phyloP scores from a whole-genome alignment of 2,113 vertebrate genomes.

The Larimichthys crocea region DNA sequence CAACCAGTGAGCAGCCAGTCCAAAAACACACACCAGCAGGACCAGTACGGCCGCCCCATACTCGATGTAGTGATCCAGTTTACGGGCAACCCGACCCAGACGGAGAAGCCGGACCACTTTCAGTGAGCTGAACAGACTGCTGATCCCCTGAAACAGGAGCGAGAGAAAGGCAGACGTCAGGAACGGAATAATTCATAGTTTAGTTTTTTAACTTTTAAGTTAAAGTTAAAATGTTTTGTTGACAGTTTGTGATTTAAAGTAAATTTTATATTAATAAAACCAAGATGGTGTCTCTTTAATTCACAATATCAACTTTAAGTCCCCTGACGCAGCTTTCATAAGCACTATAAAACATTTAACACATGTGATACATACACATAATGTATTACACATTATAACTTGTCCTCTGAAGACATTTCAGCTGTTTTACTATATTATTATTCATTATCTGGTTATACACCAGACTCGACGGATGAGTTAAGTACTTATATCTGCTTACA shows the following conservation, averaged over 20 bases:
- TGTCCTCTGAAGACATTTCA: too few species aligned
- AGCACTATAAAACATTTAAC: background rate
- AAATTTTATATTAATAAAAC: background rate
- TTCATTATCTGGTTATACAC: background rate
- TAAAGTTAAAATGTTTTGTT: background rate
- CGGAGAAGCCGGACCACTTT: slow-evolving; percentile 96
- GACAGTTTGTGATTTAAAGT: background rate
- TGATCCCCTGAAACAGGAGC: slow-evolving; percentile 89
- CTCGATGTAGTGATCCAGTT: slow-evolving; percentile 98
- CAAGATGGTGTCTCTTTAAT: background rate
- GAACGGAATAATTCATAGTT: background rate
- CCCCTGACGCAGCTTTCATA: background rate
- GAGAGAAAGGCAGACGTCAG: slow-evolving; percentile 1
- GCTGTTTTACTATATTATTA: background rate
- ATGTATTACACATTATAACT: background rate
- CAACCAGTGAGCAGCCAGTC: slow-evolving; percentile 97
- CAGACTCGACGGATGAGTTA: background rate
- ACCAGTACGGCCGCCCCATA: slow-evolving; percentile 96
- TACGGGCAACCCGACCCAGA: slow-evolving; percentile 95
- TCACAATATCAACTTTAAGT: background rate
- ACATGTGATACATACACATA: background rate
- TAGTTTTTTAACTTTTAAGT: background rate
- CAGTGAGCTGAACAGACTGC: slow-evolving; percentile 97
- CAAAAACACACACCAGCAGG: slow-evolving; percentile 98
- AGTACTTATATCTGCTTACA: background rate